A percentile compares a stretch with the other conserved stretches of the same genome.
Evolutionary conservation across 2,888 invertebrate genomes (phyloP).

Genomic region (Malthinus flaveolus): DNA sequence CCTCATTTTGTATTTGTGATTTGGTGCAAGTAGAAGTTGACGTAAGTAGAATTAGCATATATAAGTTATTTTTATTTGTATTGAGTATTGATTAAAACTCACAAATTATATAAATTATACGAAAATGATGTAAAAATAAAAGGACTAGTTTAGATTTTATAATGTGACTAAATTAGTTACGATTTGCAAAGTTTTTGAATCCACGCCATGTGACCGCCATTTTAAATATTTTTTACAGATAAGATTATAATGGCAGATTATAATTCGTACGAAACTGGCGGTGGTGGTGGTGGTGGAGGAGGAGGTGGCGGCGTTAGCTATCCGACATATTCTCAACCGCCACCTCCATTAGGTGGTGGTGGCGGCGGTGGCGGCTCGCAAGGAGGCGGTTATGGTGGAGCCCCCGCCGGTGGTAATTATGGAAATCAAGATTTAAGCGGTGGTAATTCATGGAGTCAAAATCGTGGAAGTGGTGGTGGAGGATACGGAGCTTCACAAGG

Average conservation of each 20-base stretch:
- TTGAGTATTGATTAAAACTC: too few relatives aligned
- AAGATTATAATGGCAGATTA: constrained; percentile 19
- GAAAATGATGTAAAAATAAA: too few relatives aligned
- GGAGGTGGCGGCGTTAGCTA: constrained; percentile 33
- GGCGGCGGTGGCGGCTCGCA: constrained; percentile 33
- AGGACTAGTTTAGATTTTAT: too few relatives aligned
- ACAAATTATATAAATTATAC: too few relatives aligned
- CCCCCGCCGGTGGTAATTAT: constrained; percentile 33
- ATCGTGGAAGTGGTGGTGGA: constrained; percentile 35
- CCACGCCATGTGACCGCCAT: too few relatives aligned
- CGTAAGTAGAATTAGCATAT: too few relatives aligned
- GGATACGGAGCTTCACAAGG: constrained; percentile 30
- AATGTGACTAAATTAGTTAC: too few relatives aligned
- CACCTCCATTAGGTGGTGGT: constrained; percentile 39
- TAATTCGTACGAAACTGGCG: constrained; percentile 20
- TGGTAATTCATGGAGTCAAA: constrained; percentile 39
- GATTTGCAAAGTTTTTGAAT: too few relatives aligned
- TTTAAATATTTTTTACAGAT: too few relatives aligned
- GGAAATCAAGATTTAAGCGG: constrained; percentile 34
- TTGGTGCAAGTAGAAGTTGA: too few relatives aligned
- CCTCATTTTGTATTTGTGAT: too few relatives aligned
- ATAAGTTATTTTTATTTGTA: too few relatives aligned
- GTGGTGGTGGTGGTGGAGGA: constrained; percentile 34
- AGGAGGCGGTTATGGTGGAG: constrained; percentile 29
- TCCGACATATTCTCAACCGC: constrained; percentile 49